These are phyloP conservation scores for Sycophaga agraensis DNA, from an alignment of 1,140 invertebrate species.

Conservation along the genomic window DNA sequence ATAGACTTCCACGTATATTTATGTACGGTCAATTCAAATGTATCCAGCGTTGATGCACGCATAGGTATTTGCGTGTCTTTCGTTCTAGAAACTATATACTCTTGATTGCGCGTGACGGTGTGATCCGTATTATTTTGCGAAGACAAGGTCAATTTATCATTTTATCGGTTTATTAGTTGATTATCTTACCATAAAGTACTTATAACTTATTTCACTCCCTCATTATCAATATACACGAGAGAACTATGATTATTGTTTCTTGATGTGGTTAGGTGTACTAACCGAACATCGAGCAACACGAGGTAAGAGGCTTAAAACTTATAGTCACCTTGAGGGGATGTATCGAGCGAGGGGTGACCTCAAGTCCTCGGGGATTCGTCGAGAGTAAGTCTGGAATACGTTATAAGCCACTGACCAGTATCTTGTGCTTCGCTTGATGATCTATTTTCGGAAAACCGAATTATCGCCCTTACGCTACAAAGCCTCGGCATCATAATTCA, in stretches of 20 bases:
- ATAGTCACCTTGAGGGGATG: slow-evolving; percentile 6
- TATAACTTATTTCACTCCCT: no score
- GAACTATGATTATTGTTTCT: neutral
- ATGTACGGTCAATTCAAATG: no score
- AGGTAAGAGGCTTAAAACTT: slow-evolving; percentile 25
- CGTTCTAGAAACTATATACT: no score
- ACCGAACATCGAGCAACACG: slow-evolving; percentile 15
- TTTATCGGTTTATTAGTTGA: no score
- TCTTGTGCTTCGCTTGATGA: slow-evolving; percentile 46
- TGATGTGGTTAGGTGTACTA: slow-evolving; percentile 16
- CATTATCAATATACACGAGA: neutral
- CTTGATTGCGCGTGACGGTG: no score
- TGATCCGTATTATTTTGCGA: no score
- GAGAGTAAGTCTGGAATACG: slow-evolving; percentile 52
- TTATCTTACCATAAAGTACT: no score
- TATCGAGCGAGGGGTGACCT: slow-evolving; percentile 35
- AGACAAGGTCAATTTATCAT: no score
- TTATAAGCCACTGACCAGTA: slow-evolving; percentile 50
- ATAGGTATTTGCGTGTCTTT: no score
- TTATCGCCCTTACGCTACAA: slow-evolving; percentile 33
- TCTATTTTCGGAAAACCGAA: slow-evolving; percentile 50
- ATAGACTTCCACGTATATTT: no score
- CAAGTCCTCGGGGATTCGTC: slow-evolving; percentile 50
- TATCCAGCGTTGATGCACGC: no score
- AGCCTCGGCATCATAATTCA: slow-evolving; percentile 13